These are phyloP conservation scores for Ceramica pisi DNA, from an alignment of 2,888 invertebrate genomes.

Conservation along the genomic window DNA sequence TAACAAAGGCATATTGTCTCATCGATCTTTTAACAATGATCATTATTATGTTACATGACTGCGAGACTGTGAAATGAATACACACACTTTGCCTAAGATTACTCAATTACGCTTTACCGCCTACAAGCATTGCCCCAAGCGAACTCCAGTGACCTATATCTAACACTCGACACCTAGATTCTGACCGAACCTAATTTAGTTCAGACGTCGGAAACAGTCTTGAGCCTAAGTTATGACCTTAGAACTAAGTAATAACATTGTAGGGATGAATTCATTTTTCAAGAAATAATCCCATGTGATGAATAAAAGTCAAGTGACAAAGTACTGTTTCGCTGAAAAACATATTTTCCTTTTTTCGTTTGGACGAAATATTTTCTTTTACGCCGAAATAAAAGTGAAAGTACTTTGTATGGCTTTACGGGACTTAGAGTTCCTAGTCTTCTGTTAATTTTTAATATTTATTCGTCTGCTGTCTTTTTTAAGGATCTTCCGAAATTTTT, in stretches of 20 bases:
- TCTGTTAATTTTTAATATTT: constrained; percentile 19
- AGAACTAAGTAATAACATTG: constrained; percentile 28
- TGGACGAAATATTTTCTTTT: constrained; percentile 11
- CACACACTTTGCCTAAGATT: background rate
- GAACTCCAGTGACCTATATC: background rate
- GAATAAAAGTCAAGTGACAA: constrained; percentile 41
- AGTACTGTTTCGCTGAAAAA: constrained; percentile 14
- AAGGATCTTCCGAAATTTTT: background rate
- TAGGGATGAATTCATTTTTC: constrained; percentile 1
- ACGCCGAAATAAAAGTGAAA: constrained; percentile 11
- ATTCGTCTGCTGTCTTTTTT: background rate
- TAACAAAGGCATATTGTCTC: too few relatives aligned
- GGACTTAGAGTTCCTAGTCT: constrained; percentile 18
- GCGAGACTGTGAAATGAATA: background rate
- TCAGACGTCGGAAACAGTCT: background rate
- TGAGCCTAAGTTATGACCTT: constrained; percentile 10
- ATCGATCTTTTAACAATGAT: background rate
- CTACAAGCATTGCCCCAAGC: background rate
- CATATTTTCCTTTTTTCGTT: background rate
- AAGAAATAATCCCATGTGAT: constrained; percentile 44
- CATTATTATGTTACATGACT: background rate
- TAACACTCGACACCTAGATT: background rate
- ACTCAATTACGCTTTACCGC: background rate
- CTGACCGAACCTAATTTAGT: constrained; percentile 1
- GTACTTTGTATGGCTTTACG: constrained; percentile 35